Evolutionary conservation across 2,113 vertebrate genomes (phyloP).

Genomic region (Vidua macroura): DNA sequence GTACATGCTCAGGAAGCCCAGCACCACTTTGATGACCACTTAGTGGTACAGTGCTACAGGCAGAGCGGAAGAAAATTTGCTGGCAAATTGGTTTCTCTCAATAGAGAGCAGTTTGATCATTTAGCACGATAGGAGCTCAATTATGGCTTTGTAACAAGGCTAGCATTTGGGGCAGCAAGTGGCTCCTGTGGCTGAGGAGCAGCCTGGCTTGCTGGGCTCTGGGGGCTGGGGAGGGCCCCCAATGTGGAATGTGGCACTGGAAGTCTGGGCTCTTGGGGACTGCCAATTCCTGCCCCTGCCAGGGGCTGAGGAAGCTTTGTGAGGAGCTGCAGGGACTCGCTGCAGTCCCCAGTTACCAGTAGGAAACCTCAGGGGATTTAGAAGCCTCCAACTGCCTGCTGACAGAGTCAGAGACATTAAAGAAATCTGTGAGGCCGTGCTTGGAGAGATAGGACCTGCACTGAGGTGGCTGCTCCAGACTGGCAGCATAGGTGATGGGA

Average conservation of each 20-base stretch:
- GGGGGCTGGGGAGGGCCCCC: not conserved
- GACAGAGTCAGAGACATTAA: not conserved
- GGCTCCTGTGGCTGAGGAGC: not conserved
- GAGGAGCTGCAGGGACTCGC: not conserved
- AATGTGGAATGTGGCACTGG: fast-evolving
- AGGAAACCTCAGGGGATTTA: not conserved
- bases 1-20: fast-evolving
- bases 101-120: not conserved
- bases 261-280: too few species aligned
- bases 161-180: not conserved
- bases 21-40: not conserved
- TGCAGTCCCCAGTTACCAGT: not conserved
- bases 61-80: slow-evolving; percentile 1
- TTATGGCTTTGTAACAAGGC: not conserved
- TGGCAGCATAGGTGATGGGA: not conserved
- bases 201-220: not conserved
- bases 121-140: not conserved
- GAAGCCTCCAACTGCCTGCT: not conserved
- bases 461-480: not conserved
- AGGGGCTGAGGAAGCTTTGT: not conserved
- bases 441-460: not conserved
- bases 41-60: not conserved
- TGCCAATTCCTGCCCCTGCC: not conserved
- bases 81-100: slow-evolving; percentile 30
- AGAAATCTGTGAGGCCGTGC: not conserved